Evolutionary conservation across 2,888 invertebrate species (phyloP).

Genomic region (Drosophila eohydei): DNA sequence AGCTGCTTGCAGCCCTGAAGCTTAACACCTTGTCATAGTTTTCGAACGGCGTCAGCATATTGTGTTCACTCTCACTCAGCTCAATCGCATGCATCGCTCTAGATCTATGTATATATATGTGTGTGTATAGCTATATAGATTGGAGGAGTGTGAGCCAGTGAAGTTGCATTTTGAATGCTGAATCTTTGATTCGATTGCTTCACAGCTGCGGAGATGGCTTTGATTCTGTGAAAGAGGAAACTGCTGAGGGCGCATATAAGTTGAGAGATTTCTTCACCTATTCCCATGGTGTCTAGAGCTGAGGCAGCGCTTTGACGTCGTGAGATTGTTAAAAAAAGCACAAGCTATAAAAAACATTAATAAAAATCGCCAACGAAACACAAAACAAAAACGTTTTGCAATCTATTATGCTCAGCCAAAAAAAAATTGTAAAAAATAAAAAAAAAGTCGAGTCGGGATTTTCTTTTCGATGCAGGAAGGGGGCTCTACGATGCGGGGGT

Average conservation of each 20-base stretch:
- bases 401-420: constrained; percentile 15
- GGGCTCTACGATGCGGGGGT: not conserved
- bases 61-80: constrained; percentile 1
- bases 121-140: not conserved
- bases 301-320: constrained; percentile 54
- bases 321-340: constrained; percentile 48
- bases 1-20: not conserved
- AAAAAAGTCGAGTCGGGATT: not conserved
- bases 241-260: constrained; percentile 54
- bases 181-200: constrained; percentile 47
- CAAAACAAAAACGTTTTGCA: constrained; percentile 53
- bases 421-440: not conserved
- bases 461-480: not conserved
- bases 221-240: constrained; percentile 66
- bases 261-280: constrained; percentile 71
- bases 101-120: not conserved
- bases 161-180: constrained; percentile 29
- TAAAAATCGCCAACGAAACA: constrained; percentile 33
- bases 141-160: not conserved
- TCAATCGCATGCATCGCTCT: not conserved
- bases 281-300: constrained; percentile 55
- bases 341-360: constrained; percentile 10
- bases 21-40: constrained; percentile 5
- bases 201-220: constrained; percentile 50
- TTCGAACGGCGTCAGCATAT: constrained; percentile 4